Base-by-base conservation (phyloP, 2,113 vertebrate species). In the Elgaria multicarinata region DNA sequence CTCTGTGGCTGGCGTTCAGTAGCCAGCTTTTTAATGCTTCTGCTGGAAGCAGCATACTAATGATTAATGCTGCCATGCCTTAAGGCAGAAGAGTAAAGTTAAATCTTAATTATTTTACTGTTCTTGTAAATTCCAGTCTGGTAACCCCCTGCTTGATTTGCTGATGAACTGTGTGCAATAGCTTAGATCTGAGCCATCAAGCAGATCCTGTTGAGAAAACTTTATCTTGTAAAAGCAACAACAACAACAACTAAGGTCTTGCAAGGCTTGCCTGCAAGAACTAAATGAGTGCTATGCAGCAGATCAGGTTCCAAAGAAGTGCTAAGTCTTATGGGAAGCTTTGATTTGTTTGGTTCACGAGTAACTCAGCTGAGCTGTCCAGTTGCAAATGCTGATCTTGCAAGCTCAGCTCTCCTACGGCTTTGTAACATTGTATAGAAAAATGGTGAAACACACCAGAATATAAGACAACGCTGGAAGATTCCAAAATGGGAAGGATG, bases 91-190 rank as follows among this genome's bases (percentile, higher is more conserved):
- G 66, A 89, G 42, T 33, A 28, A 31, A 77, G 26, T 76, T 76
- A 77, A 89, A 89, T 77, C 42, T 89, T 74, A 88, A 83, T 82
- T 74, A 26, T n/a, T 74, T 44, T 55, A 42, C 9, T 74, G 78
- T 36, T 6, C 50, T 87, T 53, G 64, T 69, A 67, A n/a, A 18
- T 79, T 50, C 22, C 64, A 69, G 36, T 62, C 28, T 74, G 44
- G 53, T 18, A 44, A 83, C 64, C 10, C 42, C 28, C 31, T 74
- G 10, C 31, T 46, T 9, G 36, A 6, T 75, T 24, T 62, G 50
- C 33, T 72, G 55, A 62, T 58, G 18, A 88, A 83, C 53, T 31
- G 42, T 24, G 44, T n/a, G 5, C 74, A 87, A 7, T 33, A 26
- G 46, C 36, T 31, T 33, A 64, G 64, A 78, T 66, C 42, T 66